Evolutionary conservation across 2,113 vertebrate species (phyloP), one percentile per base, ranked within the genome.

Genomic region (Chascanopsetta lugubris): DNA sequence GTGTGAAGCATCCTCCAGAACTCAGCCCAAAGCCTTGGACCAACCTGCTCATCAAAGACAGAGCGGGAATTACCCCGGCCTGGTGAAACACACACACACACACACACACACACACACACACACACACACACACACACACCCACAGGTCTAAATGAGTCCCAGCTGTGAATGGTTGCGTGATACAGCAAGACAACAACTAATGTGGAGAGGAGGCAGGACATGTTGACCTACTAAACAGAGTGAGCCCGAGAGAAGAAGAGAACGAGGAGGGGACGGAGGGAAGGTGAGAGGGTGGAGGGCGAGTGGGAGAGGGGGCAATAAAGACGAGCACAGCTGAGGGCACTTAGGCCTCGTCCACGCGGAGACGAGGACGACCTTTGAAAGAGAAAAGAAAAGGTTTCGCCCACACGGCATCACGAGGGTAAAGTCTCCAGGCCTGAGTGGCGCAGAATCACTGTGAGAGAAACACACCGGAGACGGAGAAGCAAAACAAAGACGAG

Each of bases 151-250:
- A n/a, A 90, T 84, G 69, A 80, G 67, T 72, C 57, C 70, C 87
- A 89, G 87, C 84, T 88, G 87, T 47, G 62, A 72, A 72, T 75
- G 75, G 75, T 81, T 85, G 86, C 76, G 72, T 87, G 87, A 85
- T 88, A 85, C 74, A 82, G 69, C 84, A 62, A 82, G 85, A 85
- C 79, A 86, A 81, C 87, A 82, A 85, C 84, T 85, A 85, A 88
- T 83, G 70, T 80, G 61, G 71, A 83, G 69, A 75, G 58, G 79
- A 83, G 75, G 74, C 69, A 70, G 72, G 60, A 75, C 77, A 80
- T 75, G 70, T 77, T 87, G 85, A 87, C 82, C 87, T 80, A 85
- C 80, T 82, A 78, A 86, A 82, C 55, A 68, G 27, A 46, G 60
- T 40, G 12, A 48, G 53, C 50, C 21, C 54, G 7, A 2, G 7